Percentiles rank a stretch among this genome's conserved stretches.
phyloP scores from a whole-genome alignment of 2,888 invertebrate genomes.

The Hypomecis punctinalis region DNA sequence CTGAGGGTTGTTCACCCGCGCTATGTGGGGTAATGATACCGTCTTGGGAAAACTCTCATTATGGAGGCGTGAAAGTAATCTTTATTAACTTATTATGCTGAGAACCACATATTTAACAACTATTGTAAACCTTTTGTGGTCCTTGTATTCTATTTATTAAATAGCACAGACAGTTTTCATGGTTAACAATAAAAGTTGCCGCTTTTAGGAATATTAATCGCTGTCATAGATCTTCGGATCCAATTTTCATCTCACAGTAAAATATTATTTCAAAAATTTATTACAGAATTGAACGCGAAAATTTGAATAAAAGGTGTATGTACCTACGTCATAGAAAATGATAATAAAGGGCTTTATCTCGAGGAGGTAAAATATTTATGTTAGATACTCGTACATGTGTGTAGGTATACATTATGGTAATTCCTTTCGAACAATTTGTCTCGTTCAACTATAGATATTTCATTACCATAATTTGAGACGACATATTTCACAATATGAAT shows the following conservation, averaged over 20 bases:
- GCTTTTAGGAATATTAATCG: too few species aligned
- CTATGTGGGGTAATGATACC: slow-evolving; percentile 23
- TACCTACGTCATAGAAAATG: not conserved
- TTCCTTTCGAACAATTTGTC: not conserved
- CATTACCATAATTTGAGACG: not conserved
- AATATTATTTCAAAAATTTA: not conserved
- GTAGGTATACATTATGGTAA: not conserved
- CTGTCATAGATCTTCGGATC: not conserved
- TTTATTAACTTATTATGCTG: slow-evolving; percentile 15
- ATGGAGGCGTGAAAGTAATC: slow-evolving; percentile 19
- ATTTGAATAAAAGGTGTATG: not conserved
- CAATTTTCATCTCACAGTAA: not conserved
- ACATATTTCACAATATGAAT: not conserved
- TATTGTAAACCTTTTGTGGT: not conserved
- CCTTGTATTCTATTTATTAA: not conserved
- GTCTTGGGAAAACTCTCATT: slow-evolving; percentile 4
- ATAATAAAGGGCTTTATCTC: not conserved
- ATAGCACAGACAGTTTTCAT: too few species aligned
- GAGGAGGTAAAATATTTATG: too few species aligned
- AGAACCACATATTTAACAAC: slow-evolving; percentile 6
- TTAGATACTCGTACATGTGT: too few species aligned
- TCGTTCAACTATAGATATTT: not conserved
- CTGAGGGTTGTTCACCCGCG: slow-evolving; percentile 49
- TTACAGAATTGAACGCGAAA: not conserved
- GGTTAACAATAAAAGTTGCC: too few species aligned